Evolutionary conservation across 2,797 vertebrate species (phyloP).

Genomic region (Garrulus glandarius): DNA sequence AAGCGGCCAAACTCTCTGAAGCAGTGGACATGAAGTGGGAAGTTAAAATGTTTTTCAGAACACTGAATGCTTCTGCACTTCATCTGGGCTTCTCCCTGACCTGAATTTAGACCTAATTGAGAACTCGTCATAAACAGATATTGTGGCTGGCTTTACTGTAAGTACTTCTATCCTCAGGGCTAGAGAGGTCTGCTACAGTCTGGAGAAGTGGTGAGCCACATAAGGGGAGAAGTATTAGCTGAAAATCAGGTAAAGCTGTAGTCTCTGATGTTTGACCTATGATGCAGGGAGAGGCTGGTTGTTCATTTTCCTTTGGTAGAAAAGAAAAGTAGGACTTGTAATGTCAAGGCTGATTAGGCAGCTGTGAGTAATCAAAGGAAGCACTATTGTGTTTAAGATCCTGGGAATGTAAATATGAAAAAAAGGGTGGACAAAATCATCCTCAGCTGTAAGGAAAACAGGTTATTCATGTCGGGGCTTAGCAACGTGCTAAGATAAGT

Average conservation of each 20-base stretch:
- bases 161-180: background rate
- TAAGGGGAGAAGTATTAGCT: background rate
- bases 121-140: background rate
- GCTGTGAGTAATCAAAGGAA: conserved; percentile 11
- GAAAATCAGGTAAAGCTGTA: background rate
- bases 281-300: background rate
- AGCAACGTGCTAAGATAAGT: background rate
- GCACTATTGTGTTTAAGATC: background rate
- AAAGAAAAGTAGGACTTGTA: background rate
- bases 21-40: background rate
- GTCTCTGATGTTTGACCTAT: background rate
- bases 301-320: background rate
- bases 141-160: background rate
- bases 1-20: background rate
- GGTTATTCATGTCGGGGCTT: background rate
- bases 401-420: conserved; percentile 16
- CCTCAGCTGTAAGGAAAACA: background rate
- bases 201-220: background rate
- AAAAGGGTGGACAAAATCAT: background rate
- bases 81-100: background rate
- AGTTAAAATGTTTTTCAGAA: background rate
- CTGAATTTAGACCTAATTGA: background rate
- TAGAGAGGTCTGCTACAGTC: background rate
- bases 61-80: background rate
- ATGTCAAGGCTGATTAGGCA: background rate